These are phyloP conservation scores for Spea hammondii DNA, from an alignment of 2,797 vertebrate genomes.

Conservation along the genomic window DNA sequence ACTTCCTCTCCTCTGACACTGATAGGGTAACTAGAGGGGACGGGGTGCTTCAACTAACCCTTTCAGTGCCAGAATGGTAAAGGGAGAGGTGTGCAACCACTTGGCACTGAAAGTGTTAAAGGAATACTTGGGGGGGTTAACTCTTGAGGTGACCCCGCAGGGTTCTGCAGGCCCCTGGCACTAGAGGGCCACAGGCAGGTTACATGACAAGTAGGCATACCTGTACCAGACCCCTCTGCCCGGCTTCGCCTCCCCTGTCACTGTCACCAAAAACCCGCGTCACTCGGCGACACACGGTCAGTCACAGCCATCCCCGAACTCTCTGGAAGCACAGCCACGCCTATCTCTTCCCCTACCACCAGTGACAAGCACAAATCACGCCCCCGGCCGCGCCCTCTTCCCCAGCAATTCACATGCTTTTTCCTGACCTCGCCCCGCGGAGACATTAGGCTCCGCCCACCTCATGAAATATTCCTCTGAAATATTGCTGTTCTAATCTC, in stretches of 20 bases:
- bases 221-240: background rate
- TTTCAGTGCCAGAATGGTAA: no score
- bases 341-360: background rate
- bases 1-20: no score
- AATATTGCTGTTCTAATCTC: background rate
- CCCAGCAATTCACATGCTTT: background rate
- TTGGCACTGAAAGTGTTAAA: no score
- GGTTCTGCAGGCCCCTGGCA: no score
- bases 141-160: no score
- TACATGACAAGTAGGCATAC: background rate
- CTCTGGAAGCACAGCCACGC: conserved; percentile 41
- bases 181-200: no score
- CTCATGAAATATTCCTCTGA: background rate
- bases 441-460: background rate
- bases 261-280: background rate
- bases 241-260: background rate
- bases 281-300: background rate
- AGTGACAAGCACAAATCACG: background rate
- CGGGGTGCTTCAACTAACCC: no score
- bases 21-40: no score
- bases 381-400: conserved; percentile 4
- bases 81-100: no score
- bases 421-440: background rate
- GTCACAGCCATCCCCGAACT: conserved; percentile 32
- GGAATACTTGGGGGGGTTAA: no score